Percentiles rank a stretch among this genome's conserved stretches.
These are phyloP conservation scores for Apocrypta bakeri DNA, from an alignment of 1,140 invertebrate species.

Conservation along the genomic window DNA sequence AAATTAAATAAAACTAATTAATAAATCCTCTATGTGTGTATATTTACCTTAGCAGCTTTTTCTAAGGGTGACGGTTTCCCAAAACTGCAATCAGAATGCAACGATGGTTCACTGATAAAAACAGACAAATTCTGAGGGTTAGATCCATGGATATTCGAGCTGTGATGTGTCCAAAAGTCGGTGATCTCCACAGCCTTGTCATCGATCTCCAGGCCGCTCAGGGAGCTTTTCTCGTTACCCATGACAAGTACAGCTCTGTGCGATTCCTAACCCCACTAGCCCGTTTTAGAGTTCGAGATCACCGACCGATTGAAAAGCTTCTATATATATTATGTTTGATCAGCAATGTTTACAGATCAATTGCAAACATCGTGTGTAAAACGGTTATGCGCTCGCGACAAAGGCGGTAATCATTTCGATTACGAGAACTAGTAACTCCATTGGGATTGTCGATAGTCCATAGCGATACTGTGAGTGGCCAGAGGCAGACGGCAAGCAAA, in stretches of 20 bases:
- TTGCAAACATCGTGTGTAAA: background rate
- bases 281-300: background rate
- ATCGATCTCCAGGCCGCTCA: conserved; percentile 82
- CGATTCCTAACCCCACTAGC: background rate
- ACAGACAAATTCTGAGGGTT: conserved; percentile 80
- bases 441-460: too few relatives aligned
- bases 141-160: conserved; percentile 77
- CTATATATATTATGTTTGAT: too few relatives aligned
- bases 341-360: background rate
- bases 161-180: conserved; percentile 85
- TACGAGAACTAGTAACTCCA: too few relatives aligned
- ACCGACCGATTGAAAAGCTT: background rate
- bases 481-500: too few relatives aligned
- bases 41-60: conserved; percentile 80
- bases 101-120: conserved; percentile 80
- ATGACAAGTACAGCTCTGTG: conserved; percentile 67
- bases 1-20: background rate
- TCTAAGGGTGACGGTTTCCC: conserved; percentile 81
- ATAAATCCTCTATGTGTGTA: conserved; percentile 11
- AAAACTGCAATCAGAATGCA: conserved; percentile 77
- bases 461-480: too few relatives aligned
- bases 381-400: too few relatives aligned
- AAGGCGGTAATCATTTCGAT: too few relatives aligned
- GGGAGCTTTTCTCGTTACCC: conserved; percentile 85
- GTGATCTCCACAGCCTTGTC: conserved; percentile 84